Percentiles rank a stretch among this genome's conserved stretches.
These are phyloP conservation scores for Phalacrocorax brasilianus DNA, from an alignment of 2,113 vertebrate species.

Conservation along the genomic window DNA sequence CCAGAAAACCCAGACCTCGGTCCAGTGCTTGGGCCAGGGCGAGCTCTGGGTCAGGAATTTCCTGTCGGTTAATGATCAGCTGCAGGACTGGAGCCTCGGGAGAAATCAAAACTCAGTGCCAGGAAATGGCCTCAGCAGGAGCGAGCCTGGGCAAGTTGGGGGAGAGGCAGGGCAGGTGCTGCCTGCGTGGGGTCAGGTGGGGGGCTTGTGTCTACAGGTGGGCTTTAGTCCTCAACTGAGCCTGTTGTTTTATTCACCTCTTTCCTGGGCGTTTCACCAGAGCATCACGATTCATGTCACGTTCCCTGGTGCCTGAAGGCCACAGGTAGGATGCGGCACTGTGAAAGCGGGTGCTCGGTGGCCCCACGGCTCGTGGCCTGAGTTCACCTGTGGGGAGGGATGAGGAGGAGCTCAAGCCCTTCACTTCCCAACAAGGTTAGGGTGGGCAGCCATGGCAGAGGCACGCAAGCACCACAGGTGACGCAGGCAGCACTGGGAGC, in stretches of 20 bases:
- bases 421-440: rapidly evolving
- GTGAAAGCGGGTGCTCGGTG: not conserved
- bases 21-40: not conserved
- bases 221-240: rapidly evolving
- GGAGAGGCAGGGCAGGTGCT: not conserved
- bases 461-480: not conserved
- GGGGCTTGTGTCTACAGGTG: not conserved
- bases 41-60: constrained; percentile 55
- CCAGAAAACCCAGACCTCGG: not conserved
- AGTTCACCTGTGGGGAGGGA: rapidly evolving
- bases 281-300: rapidly evolving
- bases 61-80: constrained; percentile 58
- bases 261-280: not conserved
- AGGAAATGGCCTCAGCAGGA: constrained; percentile 4
- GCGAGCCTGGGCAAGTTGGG: not conserved
- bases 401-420: not conserved
- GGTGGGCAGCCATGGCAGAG: not conserved
- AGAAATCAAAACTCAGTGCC: not conserved
- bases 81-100: not conserved
- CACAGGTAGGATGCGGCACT: not conserved
- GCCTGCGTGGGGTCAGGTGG: rapidly evolving
- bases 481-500: not conserved
- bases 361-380: rapidly evolving
- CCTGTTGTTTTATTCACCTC: rapidly evolving
- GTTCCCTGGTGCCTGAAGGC: not conserved